Evolutionary conservation across 2,113 vertebrate species (phyloP).

Genomic region (Varanus komodoensis): DNA sequence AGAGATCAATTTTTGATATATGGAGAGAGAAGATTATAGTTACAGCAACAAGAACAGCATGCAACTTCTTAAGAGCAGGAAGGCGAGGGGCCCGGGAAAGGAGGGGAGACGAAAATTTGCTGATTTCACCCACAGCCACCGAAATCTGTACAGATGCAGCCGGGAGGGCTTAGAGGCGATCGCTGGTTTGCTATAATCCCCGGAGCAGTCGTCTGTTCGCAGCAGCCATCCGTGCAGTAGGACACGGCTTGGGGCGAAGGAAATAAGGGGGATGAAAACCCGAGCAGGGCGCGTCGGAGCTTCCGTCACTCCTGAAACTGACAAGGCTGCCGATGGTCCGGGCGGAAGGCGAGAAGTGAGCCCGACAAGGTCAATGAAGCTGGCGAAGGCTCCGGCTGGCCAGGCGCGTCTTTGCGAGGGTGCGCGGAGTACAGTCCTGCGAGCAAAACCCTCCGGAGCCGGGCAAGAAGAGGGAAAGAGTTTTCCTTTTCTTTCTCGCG

Average conservation of each 20-base stretch:
- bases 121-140: neutral
- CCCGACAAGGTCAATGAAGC: neutral
- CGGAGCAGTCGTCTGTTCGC: neutral
- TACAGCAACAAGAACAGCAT: neutral
- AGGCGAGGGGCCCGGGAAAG: neutral
- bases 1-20: no score
- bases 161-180: neutral
- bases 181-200: neutral
- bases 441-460: neutral
- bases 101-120: no score
- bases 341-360: neutral
- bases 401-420: neutral
- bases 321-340: neutral
- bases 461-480: neutral
- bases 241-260: neutral
- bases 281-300: neutral
- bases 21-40: no score
- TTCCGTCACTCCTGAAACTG: neutral
- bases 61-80: neutral
- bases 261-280: no score
- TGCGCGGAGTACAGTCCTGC: neutral
- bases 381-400: no score
- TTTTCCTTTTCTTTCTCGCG: slow-evolving; percentile 19
- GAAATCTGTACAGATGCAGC: neutral
- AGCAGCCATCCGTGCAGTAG: neutral